Evolutionary conservation across 1,140 invertebrate genomes (phyloP).

Genomic region (Euura saliciscinereae): DNA sequence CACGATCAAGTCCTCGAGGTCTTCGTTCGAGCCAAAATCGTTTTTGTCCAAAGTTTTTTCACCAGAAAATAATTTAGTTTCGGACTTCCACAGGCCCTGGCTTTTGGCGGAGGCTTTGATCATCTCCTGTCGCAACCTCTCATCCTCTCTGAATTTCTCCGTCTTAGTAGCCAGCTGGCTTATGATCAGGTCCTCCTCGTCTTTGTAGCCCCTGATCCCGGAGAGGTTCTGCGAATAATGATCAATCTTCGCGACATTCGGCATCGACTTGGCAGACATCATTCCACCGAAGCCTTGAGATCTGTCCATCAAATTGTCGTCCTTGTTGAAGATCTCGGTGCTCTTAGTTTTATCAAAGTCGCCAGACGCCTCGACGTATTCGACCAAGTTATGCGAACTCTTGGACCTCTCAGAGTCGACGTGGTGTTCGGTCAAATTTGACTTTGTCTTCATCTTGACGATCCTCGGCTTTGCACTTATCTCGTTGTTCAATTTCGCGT

Average conservation of each 20-base stretch:
- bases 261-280: conserved; percentile 49
- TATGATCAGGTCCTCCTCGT: conserved; percentile 6
- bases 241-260: conserved; percentile 40
- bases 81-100: conserved; percentile 9
- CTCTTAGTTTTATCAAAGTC: conserved; percentile 28
- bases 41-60: background rate
- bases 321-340: conserved; percentile 23
- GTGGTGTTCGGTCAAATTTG: conserved; percentile 27
- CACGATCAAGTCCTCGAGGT: background rate
- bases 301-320: conserved; percentile 10
- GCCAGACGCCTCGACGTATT: conserved; percentile 6
- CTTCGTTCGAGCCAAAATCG: conserved; percentile 5
- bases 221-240: conserved; percentile 13
- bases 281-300: conserved; percentile 29
- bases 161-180: background rate
- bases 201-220: conserved; percentile 22
- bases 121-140: conserved; percentile 1
- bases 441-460: conserved; percentile 34
- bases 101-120: background rate
- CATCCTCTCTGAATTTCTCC: conserved; percentile 9
- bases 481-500: conserved; percentile 22
- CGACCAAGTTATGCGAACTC: conserved; percentile 4
- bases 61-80: conserved; percentile 1
- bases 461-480: conserved; percentile 27
- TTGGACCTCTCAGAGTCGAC: conserved; percentile 26